Evolutionary conservation across 2,888 invertebrate species (phyloP), one percentile per base, ranked within the genome.

Genomic region (Andrena minutula): DNA sequence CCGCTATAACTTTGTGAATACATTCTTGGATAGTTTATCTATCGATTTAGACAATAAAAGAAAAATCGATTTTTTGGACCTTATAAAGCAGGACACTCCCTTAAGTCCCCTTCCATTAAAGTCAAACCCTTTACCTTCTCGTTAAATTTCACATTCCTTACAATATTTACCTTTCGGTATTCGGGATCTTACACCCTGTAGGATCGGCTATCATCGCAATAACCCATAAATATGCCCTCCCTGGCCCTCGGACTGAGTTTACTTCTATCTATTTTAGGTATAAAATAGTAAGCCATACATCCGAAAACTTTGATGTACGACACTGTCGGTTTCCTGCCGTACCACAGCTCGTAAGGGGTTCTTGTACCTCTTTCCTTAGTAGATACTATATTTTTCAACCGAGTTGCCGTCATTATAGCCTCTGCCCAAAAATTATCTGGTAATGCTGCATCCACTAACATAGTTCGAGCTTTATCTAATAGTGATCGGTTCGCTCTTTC

Each of bases 391-490:
- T 49, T 49, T 6, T n/a, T 49, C 49, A 49, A 49, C 6, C n/a
- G 49, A 49, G 49, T 6, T 2, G 49, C 49, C n/a, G 49, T 49
- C 49, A 49, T 49, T 1, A 49, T 49, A n/a, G 49, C 49, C n/a
- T 49, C 49, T n/a, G 49, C 49, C 49, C 49, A 49, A n/a, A 49
- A 49, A 49, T 49, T 49, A 49, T n/a, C 49, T 0, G n/a, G 49
- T 49, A 49, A 49, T 2, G n/a, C n/a, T 2, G 49, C 49, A 49
- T 49, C 49, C n/a, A 49, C 5, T n/a, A 49, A 49, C 49, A 49
- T 49, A n/a, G 49, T 49, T 49, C 49, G 49, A 16, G 49, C 49
- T 49, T 49, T 49, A 49, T 49, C 49, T 49, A 49, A n/a, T 49
- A n/a, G n/a, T 49, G 49, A 49, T n/a, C 49, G 12, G 7, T 49